phyloP scores from a whole-genome alignment of 2,797 vertebrate species.

The Microhierax caerulescens region DNA sequence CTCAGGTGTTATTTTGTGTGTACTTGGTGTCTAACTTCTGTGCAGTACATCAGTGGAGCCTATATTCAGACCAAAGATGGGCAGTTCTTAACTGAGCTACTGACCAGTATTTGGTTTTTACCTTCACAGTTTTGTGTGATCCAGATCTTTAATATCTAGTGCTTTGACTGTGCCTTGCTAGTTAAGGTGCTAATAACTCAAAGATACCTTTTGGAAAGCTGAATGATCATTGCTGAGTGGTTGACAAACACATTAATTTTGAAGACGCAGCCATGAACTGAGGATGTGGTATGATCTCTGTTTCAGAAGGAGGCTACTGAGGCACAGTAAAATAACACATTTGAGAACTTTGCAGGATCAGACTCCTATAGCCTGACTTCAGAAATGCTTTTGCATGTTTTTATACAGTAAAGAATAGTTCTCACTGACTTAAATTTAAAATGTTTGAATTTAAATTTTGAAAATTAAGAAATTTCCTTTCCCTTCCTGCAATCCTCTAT shows the following conservation, averaged over 20 bases:
- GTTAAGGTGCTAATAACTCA: not conserved
- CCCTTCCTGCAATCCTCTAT: not conserved
- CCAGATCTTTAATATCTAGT: not conserved
- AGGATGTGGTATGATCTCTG: not conserved
- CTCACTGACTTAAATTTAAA: not conserved
- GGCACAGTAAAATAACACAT: not conserved
- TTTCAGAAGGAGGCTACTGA: not conserved
- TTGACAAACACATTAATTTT: not conserved
- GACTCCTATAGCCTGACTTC: not conserved
- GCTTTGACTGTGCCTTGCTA: not conserved
- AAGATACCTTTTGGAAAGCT: not conserved
- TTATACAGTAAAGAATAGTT: not conserved
- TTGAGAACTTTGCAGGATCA: not conserved
- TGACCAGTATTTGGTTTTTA: not conserved
- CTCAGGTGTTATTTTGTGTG: not conserved
- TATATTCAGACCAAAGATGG: fast-evolving
- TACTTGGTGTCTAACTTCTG: not conserved
- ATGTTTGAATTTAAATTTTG: not conserved
- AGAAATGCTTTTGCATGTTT: not conserved
- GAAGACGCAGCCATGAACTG: not conserved
- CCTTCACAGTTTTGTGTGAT: not conserved
- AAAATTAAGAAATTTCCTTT: not conserved
- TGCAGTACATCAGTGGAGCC: not conserved
- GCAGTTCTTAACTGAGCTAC: not conserved
- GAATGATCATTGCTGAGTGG: not conserved